Evolutionary conservation across 2,113 vertebrate species (phyloP).

Genomic region (Gadus chalcogrammus): DNA sequence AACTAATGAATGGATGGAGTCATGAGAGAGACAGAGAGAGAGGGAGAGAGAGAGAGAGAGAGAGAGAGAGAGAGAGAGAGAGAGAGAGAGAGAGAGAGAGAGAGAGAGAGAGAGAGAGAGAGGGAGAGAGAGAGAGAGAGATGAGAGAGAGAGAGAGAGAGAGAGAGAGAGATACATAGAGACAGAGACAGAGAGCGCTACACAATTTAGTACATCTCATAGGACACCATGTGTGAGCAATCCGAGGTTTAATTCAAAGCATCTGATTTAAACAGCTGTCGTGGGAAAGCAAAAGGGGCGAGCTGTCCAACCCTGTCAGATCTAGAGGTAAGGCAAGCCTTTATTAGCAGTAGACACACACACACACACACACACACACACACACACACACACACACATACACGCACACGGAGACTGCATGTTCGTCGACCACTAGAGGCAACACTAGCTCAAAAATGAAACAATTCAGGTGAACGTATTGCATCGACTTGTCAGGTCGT

Average conservation of each 20-base stretch:
- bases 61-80: too few relatives aligned
- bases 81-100: slow-evolving; percentile 14
- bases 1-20: neutral
- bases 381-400: too few relatives aligned
- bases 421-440: too few relatives aligned
- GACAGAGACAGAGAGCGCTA: too few relatives aligned
- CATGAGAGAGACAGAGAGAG: neutral
- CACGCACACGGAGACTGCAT: too few relatives aligned
- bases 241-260: slow-evolving; percentile 70
- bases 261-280: slow-evolving; percentile 75
- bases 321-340: slow-evolving; percentile 9
- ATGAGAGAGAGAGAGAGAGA: slow-evolving; percentile 42
- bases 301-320: neutral
- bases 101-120: slow-evolving; percentile 43
- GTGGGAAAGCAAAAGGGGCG: slow-evolving; percentile 64
- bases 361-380: too few relatives aligned
- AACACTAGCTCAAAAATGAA: too few relatives aligned
- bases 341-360: neutral
- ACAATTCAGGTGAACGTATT: slow-evolving; percentile 20
- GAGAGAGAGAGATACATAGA: too few relatives aligned
- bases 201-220: slow-evolving; percentile 50
- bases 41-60: too few relatives aligned
- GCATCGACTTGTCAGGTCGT: slow-evolving; percentile 5
- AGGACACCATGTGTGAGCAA: slow-evolving; percentile 67
- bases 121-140: too few relatives aligned